phyloP scores from a whole-genome alignment of 2,797 vertebrate genomes.

The Phataginus tetradactyla region DNA sequence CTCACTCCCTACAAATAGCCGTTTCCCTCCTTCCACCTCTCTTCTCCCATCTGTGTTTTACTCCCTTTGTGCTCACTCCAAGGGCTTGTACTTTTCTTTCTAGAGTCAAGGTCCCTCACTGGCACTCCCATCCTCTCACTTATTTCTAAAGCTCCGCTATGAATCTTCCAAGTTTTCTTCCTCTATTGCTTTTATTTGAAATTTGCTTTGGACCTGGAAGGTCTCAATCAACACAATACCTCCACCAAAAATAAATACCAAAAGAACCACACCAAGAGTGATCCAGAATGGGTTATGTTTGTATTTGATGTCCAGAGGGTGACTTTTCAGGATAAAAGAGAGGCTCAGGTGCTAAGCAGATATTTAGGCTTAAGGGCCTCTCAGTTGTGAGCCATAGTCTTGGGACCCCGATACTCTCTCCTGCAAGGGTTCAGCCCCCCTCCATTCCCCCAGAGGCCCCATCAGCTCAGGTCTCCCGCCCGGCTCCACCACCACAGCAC shows the following conservation, averaged over 20 bases:
- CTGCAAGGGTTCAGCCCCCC: background rate
- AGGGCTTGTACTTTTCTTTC: background rate
- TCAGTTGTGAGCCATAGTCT: background rate
- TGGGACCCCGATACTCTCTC: background rate
- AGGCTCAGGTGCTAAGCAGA: background rate
- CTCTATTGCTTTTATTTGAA: background rate
- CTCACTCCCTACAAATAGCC: background rate
- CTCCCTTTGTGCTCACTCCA: background rate
- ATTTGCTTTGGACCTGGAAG: background rate
- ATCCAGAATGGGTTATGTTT: background rate
- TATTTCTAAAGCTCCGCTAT: background rate
- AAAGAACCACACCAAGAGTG: background rate
- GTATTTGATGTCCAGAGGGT: conserved; percentile 8
- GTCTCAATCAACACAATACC: background rate
- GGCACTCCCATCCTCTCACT: background rate
- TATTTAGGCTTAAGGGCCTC: background rate
- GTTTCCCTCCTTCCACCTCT: background rate
- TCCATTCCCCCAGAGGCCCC: background rate
- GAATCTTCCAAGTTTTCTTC: background rate
- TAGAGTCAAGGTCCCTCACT: background rate
- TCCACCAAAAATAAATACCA: background rate
- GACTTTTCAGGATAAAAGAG: background rate
- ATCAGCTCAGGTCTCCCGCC: background rate
- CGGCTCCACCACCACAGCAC: background rate
- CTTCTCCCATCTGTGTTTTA: background rate